Conservation (phyloP, 1,140 invertebrate genomes). For the Bombus sylvicola region DNA sequence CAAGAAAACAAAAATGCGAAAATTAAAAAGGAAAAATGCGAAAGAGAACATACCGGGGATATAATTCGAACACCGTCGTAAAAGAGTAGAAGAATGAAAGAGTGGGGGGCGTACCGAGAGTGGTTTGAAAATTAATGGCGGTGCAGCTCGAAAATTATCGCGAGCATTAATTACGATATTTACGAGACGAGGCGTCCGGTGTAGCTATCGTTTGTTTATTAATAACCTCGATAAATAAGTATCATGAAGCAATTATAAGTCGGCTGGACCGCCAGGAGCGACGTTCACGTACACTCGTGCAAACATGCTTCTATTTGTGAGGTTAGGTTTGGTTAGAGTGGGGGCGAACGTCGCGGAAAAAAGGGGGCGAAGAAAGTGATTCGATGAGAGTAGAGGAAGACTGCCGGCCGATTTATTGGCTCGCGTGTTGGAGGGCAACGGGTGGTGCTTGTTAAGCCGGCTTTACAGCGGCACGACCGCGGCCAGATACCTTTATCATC, state of each 20-base stretch:
- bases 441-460: constrained; percentile 69
- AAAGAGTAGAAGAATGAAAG: background rate
- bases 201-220: constrained; percentile 41
- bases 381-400: constrained; percentile 16
- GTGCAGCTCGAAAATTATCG: constrained; percentile 20
- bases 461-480: constrained; percentile 60
- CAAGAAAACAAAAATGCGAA: background rate
- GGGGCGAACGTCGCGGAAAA: background rate
- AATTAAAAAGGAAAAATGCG: background rate
- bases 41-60: background rate
- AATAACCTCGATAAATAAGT: constrained; percentile 50
- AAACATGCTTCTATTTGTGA: background rate
- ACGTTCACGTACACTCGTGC: background rate
- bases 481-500: constrained; percentile 72
- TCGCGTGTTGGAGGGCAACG: constrained; percentile 64
- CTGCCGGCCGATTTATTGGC: constrained; percentile 69
- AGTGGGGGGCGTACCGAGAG: background rate
- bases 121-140: constrained; percentile 8
- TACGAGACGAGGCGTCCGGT: constrained; percentile 1
- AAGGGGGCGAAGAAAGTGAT: constrained; percentile 26
- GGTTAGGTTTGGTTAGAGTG: background rate
- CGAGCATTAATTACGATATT: constrained; percentile 49
- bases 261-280: constrained; percentile 4
- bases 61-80: constrained; percentile 11
- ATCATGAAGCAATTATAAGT: constrained; percentile 33